Base-by-base conservation (phyloP, 35 echinoderm and acorn worm species). In the Acanthaster planci region DNA sequence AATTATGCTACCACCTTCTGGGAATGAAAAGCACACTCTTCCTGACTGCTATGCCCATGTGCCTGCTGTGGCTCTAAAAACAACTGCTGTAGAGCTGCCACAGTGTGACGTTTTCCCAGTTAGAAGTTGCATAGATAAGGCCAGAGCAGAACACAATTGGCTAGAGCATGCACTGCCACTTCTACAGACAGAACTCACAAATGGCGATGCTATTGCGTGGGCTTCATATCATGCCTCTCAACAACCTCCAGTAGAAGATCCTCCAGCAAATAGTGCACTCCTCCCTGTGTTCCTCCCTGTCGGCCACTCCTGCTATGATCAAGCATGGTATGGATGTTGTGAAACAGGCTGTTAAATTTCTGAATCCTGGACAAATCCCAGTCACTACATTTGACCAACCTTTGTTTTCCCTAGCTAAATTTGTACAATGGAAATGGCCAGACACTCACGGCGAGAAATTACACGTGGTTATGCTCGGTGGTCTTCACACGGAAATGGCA, bases 401-500 rank as follows among this genome's bases (percentile, higher is more conserved):
- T 56, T 84, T 47, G 42, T 47, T 47, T 47, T 47, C 42, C 42
- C 42, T 47, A 47, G 42, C 42, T 47, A 89, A 89, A 18, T 72
- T 12, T 76, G 51, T 89, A 3, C 79, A 89, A 76, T 89, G 80
- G 87, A 89, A 76, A 89, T 89, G 87, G 87, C 87, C 87, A 32
- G 79, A 89, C 5, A 68, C 39, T 8, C 40, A 55, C 64, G 80
- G 87, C 67, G 87, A 84, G 35, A 15, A 2, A 51, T 35, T 67
- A 22, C 50, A 55, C 42, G 87, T 89, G 26, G 87, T 89, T 1
- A 89, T 84, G 80, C 77, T 47, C 4, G 42, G 42, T 31, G 79
- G 76, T 2, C 32, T 88, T 4, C 60, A 86, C 68, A 86, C 57
- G 21, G 29, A 86, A 54, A 86, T 86, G 85, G 75, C 85, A 14